Evolutionary conservation across 2,113 vertebrate species (phyloP), one percentile per base, ranked within the genome.

Genomic region (Turdus rufiventris): DNA sequence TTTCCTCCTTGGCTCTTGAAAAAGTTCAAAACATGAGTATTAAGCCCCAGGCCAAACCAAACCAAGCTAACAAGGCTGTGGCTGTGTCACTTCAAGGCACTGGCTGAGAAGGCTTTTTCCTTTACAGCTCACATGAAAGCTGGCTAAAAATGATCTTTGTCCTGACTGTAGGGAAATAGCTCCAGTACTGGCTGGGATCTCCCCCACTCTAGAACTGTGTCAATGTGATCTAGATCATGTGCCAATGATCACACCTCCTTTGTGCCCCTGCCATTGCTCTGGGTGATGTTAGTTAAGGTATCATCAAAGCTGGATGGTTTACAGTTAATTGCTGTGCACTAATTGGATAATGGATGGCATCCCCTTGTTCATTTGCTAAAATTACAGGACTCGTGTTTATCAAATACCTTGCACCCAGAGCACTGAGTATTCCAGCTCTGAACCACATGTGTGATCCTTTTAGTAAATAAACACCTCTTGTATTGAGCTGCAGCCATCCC

Each of bases 111-210:
- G 15, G 3, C 6, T 48, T 81, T 73, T 75, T 53, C 25, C 50
- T 91, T 72, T 56, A 17, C 23, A 90, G 47, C 18, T 36, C 50
- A n/a, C 17, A 1, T 48, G 25, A 83, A 65, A 84, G 18, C 54
- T 85, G 53, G 53, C 73, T 65, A 65, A 80, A 95, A 91, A 78
- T 45, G 50, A 21, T 54, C 26, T 83, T 40, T 60, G 56, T 15
- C 31, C n/a, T 0, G 0, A 7, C 65, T 50, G 28, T 3, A 53
- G 67, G 0, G 2, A 40, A 65, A 62, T 12, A 60, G 19, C 28
- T 61, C 61, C 34, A n/a, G 34, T 10, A 0, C 8, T 31, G 84
- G 28, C 31, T 81, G 84, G 61, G 8, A 19, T 50, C 38, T 70
- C 8, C 2, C 18, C 28, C 51, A 53, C 4, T 38, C 28, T 38